Percentiles rank a stretch among this genome's conserved stretches.
These are phyloP conservation scores for Eristalis tenax DNA, from an alignment of 2,888 invertebrate species.

Conservation along the genomic window DNA sequence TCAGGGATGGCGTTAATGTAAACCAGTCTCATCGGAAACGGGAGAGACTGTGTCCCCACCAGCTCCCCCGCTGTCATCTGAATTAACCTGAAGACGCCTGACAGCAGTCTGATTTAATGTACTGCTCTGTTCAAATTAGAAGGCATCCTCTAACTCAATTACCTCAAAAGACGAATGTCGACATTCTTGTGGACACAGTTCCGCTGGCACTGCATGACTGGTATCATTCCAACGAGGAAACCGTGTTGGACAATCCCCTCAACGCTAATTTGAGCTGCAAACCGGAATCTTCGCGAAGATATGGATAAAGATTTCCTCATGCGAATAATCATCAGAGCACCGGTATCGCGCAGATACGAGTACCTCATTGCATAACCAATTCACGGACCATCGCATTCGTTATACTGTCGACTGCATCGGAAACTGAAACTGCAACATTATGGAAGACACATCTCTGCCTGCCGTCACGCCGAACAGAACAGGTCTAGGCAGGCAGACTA, in stretches of 20 bases:
- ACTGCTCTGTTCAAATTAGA: not conserved
- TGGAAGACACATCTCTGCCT: conserved; percentile 1
- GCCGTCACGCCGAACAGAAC: not conserved
- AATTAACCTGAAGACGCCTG: no score
- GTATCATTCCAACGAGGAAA: not conserved
- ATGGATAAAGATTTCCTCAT: not conserved
- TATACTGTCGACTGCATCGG: conserved; percentile 20
- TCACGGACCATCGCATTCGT: conserved; percentile 33
- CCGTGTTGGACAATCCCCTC: not conserved
- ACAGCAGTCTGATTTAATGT: not conserved
- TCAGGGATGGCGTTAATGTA: no score
- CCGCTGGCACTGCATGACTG: not conserved
- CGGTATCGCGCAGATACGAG: not conserved
- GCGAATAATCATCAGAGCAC: not conserved
- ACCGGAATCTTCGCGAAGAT: not conserved
- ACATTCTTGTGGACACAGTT: not conserved
- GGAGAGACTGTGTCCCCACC: no score
- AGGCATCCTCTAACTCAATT: not conserved
- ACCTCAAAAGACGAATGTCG: not conserved
- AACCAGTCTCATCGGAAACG: no score
- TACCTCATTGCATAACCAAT: conserved; percentile 43
- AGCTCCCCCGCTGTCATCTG: no score
- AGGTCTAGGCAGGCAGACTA: conserved; percentile 16
- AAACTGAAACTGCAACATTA: not conserved
- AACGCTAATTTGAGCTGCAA: not conserved